phyloP scores from a whole-genome alignment of 2,797 vertebrate species.

The Scomberomorus guttatus region DNA sequence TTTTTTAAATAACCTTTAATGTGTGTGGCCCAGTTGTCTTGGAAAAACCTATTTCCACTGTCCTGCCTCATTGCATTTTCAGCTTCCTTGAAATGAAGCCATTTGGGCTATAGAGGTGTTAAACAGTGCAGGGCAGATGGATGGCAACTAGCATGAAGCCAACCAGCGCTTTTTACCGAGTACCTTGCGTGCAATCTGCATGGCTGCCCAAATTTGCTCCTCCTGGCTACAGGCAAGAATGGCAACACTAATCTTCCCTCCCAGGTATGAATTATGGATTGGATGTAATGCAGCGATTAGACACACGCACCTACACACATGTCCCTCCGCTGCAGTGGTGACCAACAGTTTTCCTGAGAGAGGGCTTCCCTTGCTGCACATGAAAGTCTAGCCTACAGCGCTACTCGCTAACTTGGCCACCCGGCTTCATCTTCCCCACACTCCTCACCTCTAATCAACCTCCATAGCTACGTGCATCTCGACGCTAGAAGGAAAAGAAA shows the following conservation, averaged over 20 bases:
- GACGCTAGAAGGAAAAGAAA: constrained; percentile 38
- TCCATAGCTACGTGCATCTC: constrained; percentile 33
- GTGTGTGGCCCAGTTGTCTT: constrained; percentile 1
- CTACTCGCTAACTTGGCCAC: constrained; percentile 20
- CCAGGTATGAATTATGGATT: constrained; percentile 75
- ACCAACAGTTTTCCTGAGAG: constrained; percentile 23
- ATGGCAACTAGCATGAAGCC: not conserved
- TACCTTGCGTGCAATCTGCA: constrained; percentile 62
- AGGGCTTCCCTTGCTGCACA: constrained; percentile 33
- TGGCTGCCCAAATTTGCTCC: constrained; percentile 60
- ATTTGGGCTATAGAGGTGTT: not conserved
- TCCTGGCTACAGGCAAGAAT: constrained; percentile 43
- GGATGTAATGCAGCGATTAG: constrained; percentile 70
- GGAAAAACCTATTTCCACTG: constrained; percentile 2
- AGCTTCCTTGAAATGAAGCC: not conserved
- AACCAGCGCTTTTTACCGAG: constrained; percentile 14
- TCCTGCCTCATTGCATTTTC: not conserved
- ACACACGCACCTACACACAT: constrained; percentile 32
- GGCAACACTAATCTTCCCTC: constrained; percentile 52
- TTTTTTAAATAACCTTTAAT: constrained; percentile 1
- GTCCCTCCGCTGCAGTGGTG: constrained; percentile 17
- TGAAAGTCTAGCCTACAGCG: constrained; percentile 5
- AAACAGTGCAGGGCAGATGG: not conserved
- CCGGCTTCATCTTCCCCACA: constrained; percentile 23
- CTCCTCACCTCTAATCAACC: constrained; percentile 62